Percentiles rank a stretch among this genome's conserved stretches.
phyloP scores from a whole-genome alignment of 2,113 vertebrate genomes.

The Glareola pratincola region DNA sequence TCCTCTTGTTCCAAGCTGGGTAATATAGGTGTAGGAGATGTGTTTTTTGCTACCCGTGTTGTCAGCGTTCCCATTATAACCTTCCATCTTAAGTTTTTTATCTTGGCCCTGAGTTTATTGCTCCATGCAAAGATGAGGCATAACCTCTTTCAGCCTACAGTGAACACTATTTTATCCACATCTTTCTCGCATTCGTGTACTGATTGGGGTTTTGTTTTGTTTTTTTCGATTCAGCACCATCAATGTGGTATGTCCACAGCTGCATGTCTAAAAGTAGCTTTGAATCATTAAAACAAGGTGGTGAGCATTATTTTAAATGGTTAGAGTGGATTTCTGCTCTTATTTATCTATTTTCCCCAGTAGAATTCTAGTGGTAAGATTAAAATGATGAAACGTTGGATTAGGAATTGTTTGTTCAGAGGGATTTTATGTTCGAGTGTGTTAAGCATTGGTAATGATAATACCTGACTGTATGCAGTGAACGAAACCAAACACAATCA shows the following conservation, averaged over 20 bases:
- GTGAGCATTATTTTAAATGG: neutral
- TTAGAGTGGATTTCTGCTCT: neutral
- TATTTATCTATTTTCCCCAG: neutral
- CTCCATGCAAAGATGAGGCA: neutral
- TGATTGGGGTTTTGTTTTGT: neutral
- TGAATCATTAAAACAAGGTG: neutral
- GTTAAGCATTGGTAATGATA: neutral
- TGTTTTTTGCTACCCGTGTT: neutral
- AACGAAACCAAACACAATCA: neutral
- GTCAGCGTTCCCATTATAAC: neutral
- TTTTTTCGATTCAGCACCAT: neutral
- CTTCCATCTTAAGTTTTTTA: neutral
- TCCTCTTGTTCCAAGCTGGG: neutral
- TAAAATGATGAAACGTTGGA: neutral
- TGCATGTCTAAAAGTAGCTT: neutral
- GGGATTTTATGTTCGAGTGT: neutral
- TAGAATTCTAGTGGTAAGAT: neutral
- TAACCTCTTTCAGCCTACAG: neutral
- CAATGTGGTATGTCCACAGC: neutral
- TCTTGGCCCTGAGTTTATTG: neutral
- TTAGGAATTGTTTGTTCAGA: slow-evolving; percentile 23
- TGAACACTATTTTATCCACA: neutral
- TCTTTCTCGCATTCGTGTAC: neutral
- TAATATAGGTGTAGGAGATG: accelerated
- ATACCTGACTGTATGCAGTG: neutral